A percentile compares a stretch with the other conserved stretches of the same genome.
These are phyloP conservation scores for Arenicola marina DNA, from an alignment of 2,888 invertebrate species.

Conservation along the genomic window DNA sequence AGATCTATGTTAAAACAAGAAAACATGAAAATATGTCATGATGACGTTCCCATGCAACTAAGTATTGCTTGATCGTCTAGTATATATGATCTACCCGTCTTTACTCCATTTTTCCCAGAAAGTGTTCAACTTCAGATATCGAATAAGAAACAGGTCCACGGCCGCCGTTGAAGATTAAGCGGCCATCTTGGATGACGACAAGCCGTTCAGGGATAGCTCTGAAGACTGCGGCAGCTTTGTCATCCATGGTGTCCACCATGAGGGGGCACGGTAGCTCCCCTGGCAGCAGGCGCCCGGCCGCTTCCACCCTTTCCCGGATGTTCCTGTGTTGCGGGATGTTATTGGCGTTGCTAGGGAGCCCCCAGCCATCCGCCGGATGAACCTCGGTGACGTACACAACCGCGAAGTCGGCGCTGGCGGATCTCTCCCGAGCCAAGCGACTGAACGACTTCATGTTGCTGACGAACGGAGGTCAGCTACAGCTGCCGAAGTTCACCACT, in stretches of 20 bases:
- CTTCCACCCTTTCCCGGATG: constrained; percentile 36
- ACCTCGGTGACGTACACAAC: constrained; percentile 49
- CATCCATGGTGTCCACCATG: constrained; percentile 41
- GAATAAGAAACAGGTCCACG: constrained; percentile 41
- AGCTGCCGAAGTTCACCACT: constrained; percentile 51
- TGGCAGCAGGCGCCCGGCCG: constrained; percentile 33
- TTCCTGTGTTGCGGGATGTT: constrained; percentile 36
- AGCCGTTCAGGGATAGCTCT: constrained; percentile 44
- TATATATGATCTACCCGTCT: no score
- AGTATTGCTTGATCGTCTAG: no score
- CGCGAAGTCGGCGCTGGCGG: constrained; percentile 41
- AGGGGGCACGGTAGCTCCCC: constrained; percentile 33
- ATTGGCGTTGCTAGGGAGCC: constrained; percentile 36
- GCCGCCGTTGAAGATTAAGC: constrained; percentile 41
- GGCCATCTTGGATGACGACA: constrained; percentile 39
- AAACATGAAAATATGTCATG: no score
- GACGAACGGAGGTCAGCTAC: constrained; percentile 51
- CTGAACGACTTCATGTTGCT: constrained; percentile 41
- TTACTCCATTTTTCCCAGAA: constrained; percentile 27
- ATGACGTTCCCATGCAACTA: no score
- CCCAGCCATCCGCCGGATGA: constrained; percentile 48
- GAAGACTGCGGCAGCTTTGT: constrained; percentile 40
- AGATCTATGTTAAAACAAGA: no score
- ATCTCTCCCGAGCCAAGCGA: constrained; percentile 37
- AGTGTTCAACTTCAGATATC: constrained; percentile 38